Conservation (phyloP, 2,797 vertebrate species). For the Vireo griseus region DNA sequence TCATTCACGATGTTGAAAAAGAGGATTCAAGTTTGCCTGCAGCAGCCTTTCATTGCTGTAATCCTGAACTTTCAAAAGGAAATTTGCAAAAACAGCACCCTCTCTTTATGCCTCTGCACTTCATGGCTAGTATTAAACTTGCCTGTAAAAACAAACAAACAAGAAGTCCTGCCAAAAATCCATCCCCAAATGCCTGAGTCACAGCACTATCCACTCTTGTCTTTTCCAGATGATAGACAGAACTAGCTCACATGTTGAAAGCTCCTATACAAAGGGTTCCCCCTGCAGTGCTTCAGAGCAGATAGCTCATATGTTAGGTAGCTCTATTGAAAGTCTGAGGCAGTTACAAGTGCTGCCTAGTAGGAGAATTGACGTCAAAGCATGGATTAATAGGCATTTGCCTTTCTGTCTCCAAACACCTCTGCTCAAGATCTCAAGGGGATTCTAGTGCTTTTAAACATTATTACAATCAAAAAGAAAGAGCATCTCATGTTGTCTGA, state of each 20-base stretch:
- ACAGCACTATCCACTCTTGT: not conserved
- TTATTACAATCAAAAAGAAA: conserved; percentile 2
- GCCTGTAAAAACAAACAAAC: conserved; percentile 10
- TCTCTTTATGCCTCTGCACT: not conserved
- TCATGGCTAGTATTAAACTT: not conserved
- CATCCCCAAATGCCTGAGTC: not conserved
- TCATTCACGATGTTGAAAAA: conserved; percentile 9
- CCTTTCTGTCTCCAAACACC: conserved; percentile 15
- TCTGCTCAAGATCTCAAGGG: conserved; percentile 13
- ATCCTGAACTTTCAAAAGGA: conserved; percentile 15
- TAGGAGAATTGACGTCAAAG: conserved; percentile 43
- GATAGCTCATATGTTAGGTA: not conserved
- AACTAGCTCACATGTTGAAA: conserved; percentile 27
- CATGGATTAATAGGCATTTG: conserved; percentile 28
- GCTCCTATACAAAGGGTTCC: not conserved
- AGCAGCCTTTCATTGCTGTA: conserved; percentile 19
- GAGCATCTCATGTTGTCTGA: not conserved
- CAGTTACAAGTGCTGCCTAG: conserved; percentile 31
- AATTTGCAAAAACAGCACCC: not conserved
- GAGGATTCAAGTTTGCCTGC: conserved; percentile 46
- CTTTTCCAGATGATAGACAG: conserved; percentile 28
- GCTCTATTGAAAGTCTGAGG: conserved; percentile 32
- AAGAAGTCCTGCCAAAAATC: conserved; percentile 17
- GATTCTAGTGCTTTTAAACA: not conserved
- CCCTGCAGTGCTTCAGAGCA: conserved; percentile 11